These are phyloP conservation scores for Dryas iulia DNA, from an alignment of 1,140 invertebrate genomes.

Conservation along the genomic window DNA sequence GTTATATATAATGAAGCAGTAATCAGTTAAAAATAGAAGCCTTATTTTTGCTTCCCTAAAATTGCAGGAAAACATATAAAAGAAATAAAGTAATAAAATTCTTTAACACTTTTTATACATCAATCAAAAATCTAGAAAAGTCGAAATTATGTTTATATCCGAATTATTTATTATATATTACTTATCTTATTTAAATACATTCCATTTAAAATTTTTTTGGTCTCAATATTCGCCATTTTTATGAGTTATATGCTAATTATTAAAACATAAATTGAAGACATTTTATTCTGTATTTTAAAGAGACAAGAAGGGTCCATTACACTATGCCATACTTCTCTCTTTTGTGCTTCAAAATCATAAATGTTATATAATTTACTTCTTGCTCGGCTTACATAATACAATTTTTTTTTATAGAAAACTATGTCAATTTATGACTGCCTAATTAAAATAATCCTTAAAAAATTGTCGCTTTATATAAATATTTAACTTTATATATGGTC, in stretches of 20 bases:
- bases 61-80: neutral
- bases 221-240: neutral
- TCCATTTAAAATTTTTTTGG: neutral
- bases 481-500: neutral
- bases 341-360: neutral
- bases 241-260: too few species aligned
- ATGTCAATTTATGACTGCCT: neutral
- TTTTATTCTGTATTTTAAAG: neutral
- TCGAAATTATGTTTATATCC: neutral
- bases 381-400: neutral
- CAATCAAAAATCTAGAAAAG: too few species aligned
- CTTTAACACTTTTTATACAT: too few species aligned
- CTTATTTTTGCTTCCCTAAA: neutral
- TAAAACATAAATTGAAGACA: neutral
- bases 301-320: neutral
- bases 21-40: neutral
- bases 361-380: neutral
- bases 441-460: neutral
- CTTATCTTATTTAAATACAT: neutral
- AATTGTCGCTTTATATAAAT: neutral
- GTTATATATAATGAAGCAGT: neutral
- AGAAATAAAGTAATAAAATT: too few species aligned
- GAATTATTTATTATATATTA: neutral
- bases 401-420: neutral
- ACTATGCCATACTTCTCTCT: neutral